phyloP scores from a whole-genome alignment of 2,888 invertebrate species.

The Aelia acuminata region DNA sequence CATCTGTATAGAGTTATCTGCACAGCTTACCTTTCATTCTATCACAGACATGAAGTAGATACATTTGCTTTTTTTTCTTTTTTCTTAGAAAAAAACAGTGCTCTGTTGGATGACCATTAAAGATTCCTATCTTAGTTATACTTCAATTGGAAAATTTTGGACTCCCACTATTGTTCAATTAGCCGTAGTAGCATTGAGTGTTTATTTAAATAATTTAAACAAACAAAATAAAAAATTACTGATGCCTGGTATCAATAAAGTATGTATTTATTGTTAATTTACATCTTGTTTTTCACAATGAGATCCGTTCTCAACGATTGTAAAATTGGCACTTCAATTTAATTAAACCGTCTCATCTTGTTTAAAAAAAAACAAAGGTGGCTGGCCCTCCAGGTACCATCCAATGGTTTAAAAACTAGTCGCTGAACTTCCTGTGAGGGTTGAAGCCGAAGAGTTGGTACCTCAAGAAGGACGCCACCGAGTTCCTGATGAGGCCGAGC shows the following conservation, averaged over 20 bases:
- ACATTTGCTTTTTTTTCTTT: no score
- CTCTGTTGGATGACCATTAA: no score
- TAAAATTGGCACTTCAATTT: not conserved
- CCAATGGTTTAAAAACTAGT: no score
- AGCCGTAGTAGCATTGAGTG: no score
- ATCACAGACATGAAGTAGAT: no score
- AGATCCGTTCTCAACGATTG: not conserved
- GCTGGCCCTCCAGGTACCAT: no score
- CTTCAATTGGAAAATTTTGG: no score
- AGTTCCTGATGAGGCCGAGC: slow-evolving; percentile 50
- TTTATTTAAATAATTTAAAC: not conserved
- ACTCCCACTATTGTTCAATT: no score
- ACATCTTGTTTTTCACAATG: not conserved
- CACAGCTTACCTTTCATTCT: no score
- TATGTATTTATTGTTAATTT: slow-evolving; percentile 6
- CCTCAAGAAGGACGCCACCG: slow-evolving; percentile 51
- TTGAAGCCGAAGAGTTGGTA: slow-evolving; percentile 60
- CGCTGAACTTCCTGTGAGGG: slow-evolving; percentile 53
- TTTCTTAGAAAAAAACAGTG: no score
- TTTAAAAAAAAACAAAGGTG: not conserved
- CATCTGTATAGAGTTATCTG: no score
- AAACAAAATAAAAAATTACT: not conserved
- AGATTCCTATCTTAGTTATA: no score
- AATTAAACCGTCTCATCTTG: not conserved
- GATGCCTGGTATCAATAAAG: not conserved